Conservation (phyloP, 2,888 invertebrate genomes). For the Limnephilus lunatus region DNA sequence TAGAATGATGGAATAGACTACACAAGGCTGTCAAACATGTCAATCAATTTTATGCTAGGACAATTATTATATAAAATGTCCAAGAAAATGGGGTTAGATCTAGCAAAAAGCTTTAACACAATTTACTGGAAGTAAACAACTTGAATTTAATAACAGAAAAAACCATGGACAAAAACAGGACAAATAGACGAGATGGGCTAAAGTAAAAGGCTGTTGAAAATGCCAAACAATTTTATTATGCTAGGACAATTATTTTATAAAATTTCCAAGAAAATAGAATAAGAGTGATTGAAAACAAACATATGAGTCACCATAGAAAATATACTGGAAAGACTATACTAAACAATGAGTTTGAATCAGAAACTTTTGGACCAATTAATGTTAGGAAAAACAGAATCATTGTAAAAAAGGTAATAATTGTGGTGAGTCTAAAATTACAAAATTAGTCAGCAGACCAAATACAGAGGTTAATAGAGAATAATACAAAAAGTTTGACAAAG, state of each 20-base stretch:
- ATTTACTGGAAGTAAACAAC: neutral
- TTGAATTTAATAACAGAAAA: neutral
- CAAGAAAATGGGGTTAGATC: too few relatives aligned
- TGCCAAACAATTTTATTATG: too few relatives aligned
- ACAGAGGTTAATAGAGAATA: too few relatives aligned
- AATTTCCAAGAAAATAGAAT: too few relatives aligned
- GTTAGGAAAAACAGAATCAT: too few relatives aligned
- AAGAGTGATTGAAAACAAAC: neutral
- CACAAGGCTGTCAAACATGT: neutral
- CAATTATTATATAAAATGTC: neutral
- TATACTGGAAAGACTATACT: neutral
- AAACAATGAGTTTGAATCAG: neutral
- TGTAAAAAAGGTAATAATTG: neutral
- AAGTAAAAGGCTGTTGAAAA: neutral
- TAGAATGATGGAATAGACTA: neutral
- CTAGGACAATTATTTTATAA: neutral
- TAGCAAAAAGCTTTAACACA: too few relatives aligned
- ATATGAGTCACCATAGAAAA: neutral
- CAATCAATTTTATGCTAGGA: too few relatives aligned
- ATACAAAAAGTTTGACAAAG: neutral
- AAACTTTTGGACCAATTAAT: neutral
- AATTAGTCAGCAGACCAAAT: neutral
- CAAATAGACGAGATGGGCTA: neutral
- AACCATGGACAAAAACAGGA: neutral
- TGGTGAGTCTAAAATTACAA: neutral